Conservation (phyloP, 2,797 vertebrate species). For the Glyptemys insculpta region DNA sequence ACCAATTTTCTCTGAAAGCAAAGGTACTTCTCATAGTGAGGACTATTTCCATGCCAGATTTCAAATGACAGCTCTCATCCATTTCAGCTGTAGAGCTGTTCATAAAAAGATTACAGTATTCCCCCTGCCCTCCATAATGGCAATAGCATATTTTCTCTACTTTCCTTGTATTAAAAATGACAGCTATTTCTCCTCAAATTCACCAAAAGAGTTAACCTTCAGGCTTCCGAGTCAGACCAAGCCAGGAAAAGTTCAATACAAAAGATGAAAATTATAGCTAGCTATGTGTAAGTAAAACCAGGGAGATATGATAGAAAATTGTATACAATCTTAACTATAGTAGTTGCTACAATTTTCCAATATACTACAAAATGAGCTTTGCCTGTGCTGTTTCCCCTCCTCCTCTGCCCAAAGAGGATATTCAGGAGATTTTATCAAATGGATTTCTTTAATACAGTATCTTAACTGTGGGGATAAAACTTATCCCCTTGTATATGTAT, state of each 20-base stretch:
- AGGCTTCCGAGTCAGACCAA: background rate
- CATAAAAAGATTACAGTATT: background rate
- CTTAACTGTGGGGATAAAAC: background rate
- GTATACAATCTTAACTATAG: background rate
- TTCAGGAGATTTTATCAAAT: background rate
- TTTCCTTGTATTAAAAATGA: background rate
- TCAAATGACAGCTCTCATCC: background rate
- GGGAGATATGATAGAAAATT: background rate
- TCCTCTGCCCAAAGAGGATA: background rate
- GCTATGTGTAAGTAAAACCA: rapidly evolving
- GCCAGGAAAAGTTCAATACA: background rate
- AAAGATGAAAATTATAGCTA: background rate
- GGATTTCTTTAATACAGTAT: background rate
- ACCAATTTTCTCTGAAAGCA: slow-evolving; percentile 36
- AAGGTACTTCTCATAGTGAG: slow-evolving; percentile 13
- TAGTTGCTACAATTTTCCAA: background rate
- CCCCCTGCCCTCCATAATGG: background rate
- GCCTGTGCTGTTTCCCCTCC: background rate
- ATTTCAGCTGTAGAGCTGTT: slow-evolving; percentile 22
- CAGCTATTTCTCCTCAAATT: background rate
- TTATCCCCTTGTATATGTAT: background rate
- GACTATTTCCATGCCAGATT: slow-evolving; percentile 47
- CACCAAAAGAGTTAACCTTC: background rate
- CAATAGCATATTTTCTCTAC: slow-evolving; percentile 22
- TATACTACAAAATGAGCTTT: background rate